Evolutionary conservation across 2,888 invertebrate genomes (phyloP).

Genomic region (Papilio elwesi): DNA sequence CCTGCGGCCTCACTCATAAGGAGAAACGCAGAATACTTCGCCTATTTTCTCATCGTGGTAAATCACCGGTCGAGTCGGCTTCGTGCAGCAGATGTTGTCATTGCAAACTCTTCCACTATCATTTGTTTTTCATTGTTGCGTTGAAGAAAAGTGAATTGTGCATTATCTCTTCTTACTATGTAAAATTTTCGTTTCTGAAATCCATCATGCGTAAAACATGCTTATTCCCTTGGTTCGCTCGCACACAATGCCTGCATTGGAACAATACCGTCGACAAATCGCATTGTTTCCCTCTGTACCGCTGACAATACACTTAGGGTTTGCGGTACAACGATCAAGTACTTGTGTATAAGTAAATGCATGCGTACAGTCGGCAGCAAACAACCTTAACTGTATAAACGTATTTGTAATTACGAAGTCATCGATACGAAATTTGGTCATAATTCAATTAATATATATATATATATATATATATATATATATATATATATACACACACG

Average conservation of each 20-base stretch:
- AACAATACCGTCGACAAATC: slow-evolving; percentile 36
- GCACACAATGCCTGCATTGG: slow-evolving; percentile 29
- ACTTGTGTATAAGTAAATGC: not conserved
- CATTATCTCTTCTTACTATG: slow-evolving; percentile 4
- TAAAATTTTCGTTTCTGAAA: slow-evolving; percentile 17
- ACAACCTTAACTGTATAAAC: not conserved
- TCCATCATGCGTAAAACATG: slow-evolving; percentile 17
- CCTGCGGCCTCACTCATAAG: too few relatives aligned
- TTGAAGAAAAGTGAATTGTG: not conserved
- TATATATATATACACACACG: too few relatives aligned
- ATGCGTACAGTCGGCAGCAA: not conserved
- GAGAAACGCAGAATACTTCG: too few relatives aligned
- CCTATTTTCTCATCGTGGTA: too few relatives aligned
- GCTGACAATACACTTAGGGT: slow-evolving; percentile 34
- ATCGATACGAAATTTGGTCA: not conserved
- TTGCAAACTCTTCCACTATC: too few relatives aligned
- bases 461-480: too few relatives aligned
- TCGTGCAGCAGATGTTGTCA: too few relatives aligned
- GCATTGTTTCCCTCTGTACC: slow-evolving; percentile 32
- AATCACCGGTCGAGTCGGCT: too few relatives aligned
- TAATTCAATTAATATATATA: not conserved
- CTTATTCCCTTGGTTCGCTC: not conserved
- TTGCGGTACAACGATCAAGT: slow-evolving; percentile 31
- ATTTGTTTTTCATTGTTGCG: not conserved
- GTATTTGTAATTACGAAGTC: not conserved